Evolutionary conservation across 1,140 invertebrate genomes (phyloP).

Genomic region (Aculops lycopersici): DNA sequence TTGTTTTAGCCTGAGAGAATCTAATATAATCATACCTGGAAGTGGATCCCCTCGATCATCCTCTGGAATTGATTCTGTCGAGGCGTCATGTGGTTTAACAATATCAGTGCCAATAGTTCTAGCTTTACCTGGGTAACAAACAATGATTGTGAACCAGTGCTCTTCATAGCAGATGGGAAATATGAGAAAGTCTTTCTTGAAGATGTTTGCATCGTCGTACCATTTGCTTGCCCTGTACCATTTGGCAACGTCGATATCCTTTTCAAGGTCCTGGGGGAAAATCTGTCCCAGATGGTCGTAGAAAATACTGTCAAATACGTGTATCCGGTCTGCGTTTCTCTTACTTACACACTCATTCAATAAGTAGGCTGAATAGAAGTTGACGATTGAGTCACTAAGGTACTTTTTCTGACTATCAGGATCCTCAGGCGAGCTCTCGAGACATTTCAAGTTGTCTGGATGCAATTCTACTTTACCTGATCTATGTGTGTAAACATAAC

Average conservation of each 20-base stretch:
- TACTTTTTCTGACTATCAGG: too few species aligned
- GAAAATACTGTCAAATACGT: slow-evolving; percentile 87
- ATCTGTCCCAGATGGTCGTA: slow-evolving; percentile 52
- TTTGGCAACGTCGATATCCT: not conserved
- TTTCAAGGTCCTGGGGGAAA: not conserved
- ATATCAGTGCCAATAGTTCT: not conserved
- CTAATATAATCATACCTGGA: slow-evolving; percentile 74
- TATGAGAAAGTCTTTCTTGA: slow-evolving; percentile 80
- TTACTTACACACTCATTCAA: not conserved
- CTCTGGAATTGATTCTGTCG: too few species aligned
- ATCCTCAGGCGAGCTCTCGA: too few species aligned
- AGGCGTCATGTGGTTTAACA: too few species aligned
- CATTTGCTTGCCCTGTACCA: slow-evolving; percentile 44
- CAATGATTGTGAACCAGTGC: slow-evolving; percentile 90
- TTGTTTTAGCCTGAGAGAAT: slow-evolving; percentile 46
- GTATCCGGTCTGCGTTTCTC: slow-evolving; percentile 27
- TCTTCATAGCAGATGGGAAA: slow-evolving; percentile 83
- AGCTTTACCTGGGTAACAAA: slow-evolving; percentile 38
- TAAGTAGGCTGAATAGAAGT: slow-evolving; percentile 63
- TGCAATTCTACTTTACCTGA: too few species aligned
- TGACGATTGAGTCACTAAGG: slow-evolving; percentile 86
- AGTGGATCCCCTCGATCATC: not conserved
- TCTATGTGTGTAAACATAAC: too few species aligned
- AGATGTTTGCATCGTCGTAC: slow-evolving; percentile 83
- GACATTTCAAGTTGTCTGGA: too few species aligned